These are phyloP conservation scores for Petrocephalus microphthalmus DNA, from an alignment of 2,113 vertebrate genomes.

Conservation along the genomic window DNA sequence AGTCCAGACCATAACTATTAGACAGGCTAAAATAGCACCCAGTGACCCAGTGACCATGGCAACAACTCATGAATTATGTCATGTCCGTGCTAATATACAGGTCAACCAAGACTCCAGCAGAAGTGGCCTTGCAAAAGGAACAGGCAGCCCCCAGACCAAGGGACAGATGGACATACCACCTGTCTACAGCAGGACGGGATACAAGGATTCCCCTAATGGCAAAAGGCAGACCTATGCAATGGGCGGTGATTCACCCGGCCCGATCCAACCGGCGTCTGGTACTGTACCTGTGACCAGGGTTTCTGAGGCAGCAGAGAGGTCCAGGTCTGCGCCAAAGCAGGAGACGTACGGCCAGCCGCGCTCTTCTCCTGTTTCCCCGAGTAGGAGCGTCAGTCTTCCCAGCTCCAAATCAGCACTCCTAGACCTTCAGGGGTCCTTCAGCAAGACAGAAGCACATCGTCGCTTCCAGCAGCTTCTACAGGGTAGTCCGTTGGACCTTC, in stretches of 20 bases:
- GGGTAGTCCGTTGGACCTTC: constrained; percentile 58
- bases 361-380: constrained; percentile 23
- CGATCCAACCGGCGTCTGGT: constrained; percentile 31
- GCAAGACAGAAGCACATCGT: constrained; percentile 55
- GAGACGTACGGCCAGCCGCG: constrained; percentile 16
- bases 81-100: background rate
- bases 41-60: background rate
- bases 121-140: background rate
- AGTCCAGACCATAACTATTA: background rate
- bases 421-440: constrained; percentile 64
- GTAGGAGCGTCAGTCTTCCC: background rate
- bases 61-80: background rate
- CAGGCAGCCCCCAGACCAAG: background rate
- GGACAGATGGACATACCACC: background rate
- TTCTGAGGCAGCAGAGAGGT: background rate
- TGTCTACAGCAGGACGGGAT: constrained; percentile 17
- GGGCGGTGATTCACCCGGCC: constrained; percentile 28
- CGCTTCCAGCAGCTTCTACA: constrained; percentile 46
- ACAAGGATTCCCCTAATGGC: constrained; percentile 35
- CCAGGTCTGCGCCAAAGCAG: background rate
- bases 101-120: background rate
- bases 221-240: constrained; percentile 22
- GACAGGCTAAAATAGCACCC: background rate
- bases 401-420: constrained; percentile 35
- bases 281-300: background rate